A percentile compares a stretch with the other conserved stretches of the same genome.
phyloP scores from a whole-genome alignment of 2,113 vertebrate genomes.

The Passerina amoena region DNA sequence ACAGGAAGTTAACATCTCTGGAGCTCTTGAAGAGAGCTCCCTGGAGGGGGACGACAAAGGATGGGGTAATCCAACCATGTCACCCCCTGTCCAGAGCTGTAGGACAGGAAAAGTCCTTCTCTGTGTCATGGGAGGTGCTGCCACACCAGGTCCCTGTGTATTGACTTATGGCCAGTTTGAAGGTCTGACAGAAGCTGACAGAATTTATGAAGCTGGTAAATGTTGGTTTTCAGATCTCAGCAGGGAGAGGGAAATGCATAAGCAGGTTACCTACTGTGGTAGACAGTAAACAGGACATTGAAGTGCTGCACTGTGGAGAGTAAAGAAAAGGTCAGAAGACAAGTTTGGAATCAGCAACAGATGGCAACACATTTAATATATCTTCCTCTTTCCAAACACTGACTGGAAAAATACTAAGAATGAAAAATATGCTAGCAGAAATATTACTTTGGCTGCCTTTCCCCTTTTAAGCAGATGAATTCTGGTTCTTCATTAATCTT shows the following conservation, averaged over 20 bases:
- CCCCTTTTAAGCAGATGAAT: not conserved
- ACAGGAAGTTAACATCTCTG: accelerated
- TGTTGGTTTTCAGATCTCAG: not conserved
- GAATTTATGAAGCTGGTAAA: not conserved
- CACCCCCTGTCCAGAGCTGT: not conserved
- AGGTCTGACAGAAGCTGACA: not conserved
- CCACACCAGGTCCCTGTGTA: not conserved
- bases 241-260: not conserved
- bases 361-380: not conserved
- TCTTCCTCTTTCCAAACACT: not conserved
- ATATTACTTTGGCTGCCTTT: not conserved
- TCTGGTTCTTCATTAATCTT: not conserved
- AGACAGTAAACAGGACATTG: not conserved
- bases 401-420: slow-evolving; percentile 1
- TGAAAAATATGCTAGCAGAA: not conserved
- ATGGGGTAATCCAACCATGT: not conserved
- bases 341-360: not conserved
- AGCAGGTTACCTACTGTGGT: not conserved
- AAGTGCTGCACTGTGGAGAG: not conserved
- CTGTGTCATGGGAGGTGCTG: not conserved
- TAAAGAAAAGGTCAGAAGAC: not conserved
- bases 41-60: too few relatives aligned
- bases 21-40: not conserved
- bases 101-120: not conserved
- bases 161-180: not conserved